phyloP scores from a whole-genome alignment of 2,797 vertebrate species.

The Sebastolobus alascanus region DNA sequence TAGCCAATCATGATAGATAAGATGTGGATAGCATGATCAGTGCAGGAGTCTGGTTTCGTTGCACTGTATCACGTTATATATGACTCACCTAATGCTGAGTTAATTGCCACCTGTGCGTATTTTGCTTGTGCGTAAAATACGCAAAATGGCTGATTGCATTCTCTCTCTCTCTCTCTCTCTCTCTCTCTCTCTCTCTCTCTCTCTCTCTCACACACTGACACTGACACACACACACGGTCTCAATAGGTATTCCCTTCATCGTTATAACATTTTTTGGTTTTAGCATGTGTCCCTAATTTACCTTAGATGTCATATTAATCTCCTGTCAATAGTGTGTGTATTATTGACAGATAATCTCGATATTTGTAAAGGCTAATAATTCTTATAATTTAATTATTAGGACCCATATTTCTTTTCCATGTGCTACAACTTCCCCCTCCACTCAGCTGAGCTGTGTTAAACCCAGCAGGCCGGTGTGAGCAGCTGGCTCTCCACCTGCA shows the following conservation, averaged over 20 bases:
- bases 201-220: background rate
- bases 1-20: too few species aligned
- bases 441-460: conserved; percentile 14
- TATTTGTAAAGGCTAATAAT: background rate
- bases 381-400: background rate
- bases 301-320: background rate
- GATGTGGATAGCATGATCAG: background rate
- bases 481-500: conserved; percentile 34
- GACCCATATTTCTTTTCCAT: background rate
- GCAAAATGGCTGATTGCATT: background rate
- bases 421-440: background rate
- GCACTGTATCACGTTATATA: background rate
- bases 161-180: background rate
- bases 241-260: background rate
- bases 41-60: background rate
- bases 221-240: background rate
- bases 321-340: background rate
- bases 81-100: background rate
- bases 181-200: background rate
- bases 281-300: background rate
- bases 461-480: background rate
- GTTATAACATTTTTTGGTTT: background rate
- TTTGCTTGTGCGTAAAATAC: conserved; percentile 9
- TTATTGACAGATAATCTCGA: background rate
- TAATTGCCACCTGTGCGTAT: background rate